A percentile compares a stretch with the other conserved stretches of the same genome.
Conservation (phyloP, 1,140 invertebrate genomes). For the Scaptodrosophila lebanonensis region DNA sequence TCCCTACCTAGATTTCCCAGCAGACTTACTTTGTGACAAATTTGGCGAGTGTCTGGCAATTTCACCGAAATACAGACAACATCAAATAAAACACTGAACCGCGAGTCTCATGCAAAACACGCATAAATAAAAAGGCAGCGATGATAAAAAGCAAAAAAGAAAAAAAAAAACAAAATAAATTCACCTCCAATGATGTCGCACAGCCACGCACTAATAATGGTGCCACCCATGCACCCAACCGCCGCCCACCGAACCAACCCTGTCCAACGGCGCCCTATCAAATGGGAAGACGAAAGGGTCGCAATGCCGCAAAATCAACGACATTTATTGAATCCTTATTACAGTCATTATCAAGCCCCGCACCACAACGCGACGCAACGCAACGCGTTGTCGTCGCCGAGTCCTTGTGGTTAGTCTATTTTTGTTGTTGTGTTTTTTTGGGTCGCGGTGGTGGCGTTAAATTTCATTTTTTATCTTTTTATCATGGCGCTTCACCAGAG, state of each 20-base stretch:
- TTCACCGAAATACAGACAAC: too few species aligned
- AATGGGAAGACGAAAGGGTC: slow-evolving; percentile 46
- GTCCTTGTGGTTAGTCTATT: slow-evolving; percentile 29
- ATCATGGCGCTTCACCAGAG: slow-evolving; percentile 23
- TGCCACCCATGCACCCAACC: slow-evolving; percentile 15
- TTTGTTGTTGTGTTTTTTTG: slow-evolving; percentile 47
- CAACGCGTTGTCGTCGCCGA: slow-evolving; percentile 25
- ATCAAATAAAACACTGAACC: too few species aligned
- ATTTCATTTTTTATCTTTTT: slow-evolving; percentile 46
- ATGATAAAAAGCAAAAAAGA: slow-evolving; percentile 14
- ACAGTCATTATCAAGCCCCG: slow-evolving; percentile 63
- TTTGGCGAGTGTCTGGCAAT: too few species aligned
- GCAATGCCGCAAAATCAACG: slow-evolving; percentile 44
- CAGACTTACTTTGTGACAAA: slow-evolving; percentile 15
- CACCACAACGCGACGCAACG: too few species aligned
- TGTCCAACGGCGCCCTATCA: slow-evolving; percentile 50
- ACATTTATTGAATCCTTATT: slow-evolving; percentile 75
- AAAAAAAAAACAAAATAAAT: slow-evolving; percentile 6
- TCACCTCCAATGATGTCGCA: slow-evolving; percentile 26
- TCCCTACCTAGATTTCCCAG: slow-evolving; percentile 11
- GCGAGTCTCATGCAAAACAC: slow-evolving; percentile 51
- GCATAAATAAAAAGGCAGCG: slow-evolving; percentile 25
- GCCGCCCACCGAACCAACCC: slow-evolving; percentile 31
- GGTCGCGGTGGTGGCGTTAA: slow-evolving; percentile 28
- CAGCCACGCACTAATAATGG: slow-evolving; percentile 14